Evolutionary conservation across 2,888 invertebrate species (phyloP), one percentile per base, ranked within the genome.

Genomic region (Drosophila fungiperda): DNA sequence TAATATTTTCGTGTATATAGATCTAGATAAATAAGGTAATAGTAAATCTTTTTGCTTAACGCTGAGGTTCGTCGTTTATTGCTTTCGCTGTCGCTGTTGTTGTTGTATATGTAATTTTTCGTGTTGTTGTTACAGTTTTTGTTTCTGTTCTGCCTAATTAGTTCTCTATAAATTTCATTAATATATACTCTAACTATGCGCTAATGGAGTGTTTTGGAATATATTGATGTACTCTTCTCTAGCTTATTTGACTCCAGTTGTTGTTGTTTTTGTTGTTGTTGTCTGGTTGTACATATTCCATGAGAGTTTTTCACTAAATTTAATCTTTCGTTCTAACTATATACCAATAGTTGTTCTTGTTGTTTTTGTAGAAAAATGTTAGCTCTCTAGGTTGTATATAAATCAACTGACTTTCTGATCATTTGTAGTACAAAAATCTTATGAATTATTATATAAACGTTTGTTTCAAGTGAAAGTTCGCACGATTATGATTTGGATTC

Each of bases 181-280:
- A 72, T 79, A 79, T 84, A 83, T 80, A 78, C 77, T 78, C 83
- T 89, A 90, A 84, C 89, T 91, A 91, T 78, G 74, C 87, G 73
- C 86, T 90, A 92, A 86, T 89, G 89, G 87, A 92, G 90, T 91
- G 91, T 91, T 85, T 82, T 82, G 87, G 83, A 86, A 89, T 87
- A 81, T 83, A 80, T 77, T 70, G 68, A 80, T 74, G 80, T 74
- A 68, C 70, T 74, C 69, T 69, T 73, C 69, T 70, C 66, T 68
- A 72, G 35, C 55, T 70, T 69, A 38, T 60, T 71, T 53, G 52
- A 52, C 61, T 69, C 68, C 72, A 70, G 52, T 59, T 63, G 61
- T 65, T 63, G 38, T 76, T 59, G 57, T 49, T 71, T 26, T 62
- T 61, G 65, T 48, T 72, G 29, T 57, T 57, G 64, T 62, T 69